phyloP scores from a whole-genome alignment of 2,797 vertebrate genomes.

The Ara ararauna region DNA sequence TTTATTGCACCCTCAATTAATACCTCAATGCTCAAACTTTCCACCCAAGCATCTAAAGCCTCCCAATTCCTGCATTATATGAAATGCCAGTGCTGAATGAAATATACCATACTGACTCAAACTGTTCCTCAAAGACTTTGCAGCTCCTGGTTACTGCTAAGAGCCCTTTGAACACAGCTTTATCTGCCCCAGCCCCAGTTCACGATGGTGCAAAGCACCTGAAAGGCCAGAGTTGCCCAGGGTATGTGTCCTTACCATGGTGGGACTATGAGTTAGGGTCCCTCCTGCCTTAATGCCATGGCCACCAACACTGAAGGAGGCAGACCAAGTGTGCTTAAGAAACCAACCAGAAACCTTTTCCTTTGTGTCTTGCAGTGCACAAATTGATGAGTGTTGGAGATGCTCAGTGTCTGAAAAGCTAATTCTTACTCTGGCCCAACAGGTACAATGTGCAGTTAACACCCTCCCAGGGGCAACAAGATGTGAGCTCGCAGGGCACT shows the following conservation, averaged over 20 bases:
- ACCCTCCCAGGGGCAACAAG: background rate
- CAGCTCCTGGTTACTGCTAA: background rate
- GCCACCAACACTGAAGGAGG: background rate
- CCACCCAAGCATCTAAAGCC: slow-evolving; percentile 37
- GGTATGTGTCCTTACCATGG: accelerated
- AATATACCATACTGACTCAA: accelerated
- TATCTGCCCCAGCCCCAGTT: background rate
- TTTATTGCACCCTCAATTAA: slow-evolving; percentile 19
- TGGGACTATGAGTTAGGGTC: background rate
- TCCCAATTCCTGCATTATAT: background rate
- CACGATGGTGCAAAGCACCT: background rate
- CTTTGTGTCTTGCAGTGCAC: background rate
- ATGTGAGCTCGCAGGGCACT: accelerated
- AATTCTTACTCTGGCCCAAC: background rate
- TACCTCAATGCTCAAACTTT: slow-evolving; percentile 34
- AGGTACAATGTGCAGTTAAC: accelerated
- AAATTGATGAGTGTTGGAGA: background rate
- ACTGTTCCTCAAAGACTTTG: accelerated
- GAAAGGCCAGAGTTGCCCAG: background rate
- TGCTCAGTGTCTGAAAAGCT: background rate
- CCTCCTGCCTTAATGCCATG: background rate
- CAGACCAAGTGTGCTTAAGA: background rate
- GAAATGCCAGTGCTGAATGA: background rate
- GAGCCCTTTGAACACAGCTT: background rate
- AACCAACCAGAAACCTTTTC: background rate